A percentile compares a stretch with the other conserved stretches of the same genome.
These are phyloP conservation scores for Zophobas morio DNA, from an alignment of 1,140 invertebrate species.

Conservation along the genomic window DNA sequence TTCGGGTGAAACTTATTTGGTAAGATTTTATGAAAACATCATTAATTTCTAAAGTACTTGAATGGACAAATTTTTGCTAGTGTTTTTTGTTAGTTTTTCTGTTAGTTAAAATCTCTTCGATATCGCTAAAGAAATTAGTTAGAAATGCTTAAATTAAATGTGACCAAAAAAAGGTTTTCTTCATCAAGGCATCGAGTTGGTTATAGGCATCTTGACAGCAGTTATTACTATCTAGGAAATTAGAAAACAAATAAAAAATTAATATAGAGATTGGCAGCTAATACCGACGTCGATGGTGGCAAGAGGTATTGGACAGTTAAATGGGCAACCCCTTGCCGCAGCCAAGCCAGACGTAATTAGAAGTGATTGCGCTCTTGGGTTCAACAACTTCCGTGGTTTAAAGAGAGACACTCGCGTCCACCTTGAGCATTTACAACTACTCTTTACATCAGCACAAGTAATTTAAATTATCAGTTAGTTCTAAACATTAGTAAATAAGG, in stretches of 20 bases:
- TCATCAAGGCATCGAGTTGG: no score
- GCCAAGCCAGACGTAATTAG: conserved; percentile 29
- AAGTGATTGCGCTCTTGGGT: conserved; percentile 37
- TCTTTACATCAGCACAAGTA: conserved; percentile 7
- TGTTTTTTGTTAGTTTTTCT: no score
- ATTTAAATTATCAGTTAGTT: conserved; percentile 27
- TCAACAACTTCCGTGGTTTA: conserved; percentile 31
- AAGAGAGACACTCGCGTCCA: conserved; percentile 14
- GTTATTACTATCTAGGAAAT: no score
- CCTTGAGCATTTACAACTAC: conserved; percentile 18
- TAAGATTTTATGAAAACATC: no score
- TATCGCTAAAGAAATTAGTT: no score
- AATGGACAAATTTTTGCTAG: no score
- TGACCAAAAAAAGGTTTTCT: no score
- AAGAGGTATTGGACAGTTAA: conserved; percentile 36
- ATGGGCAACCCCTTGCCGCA: conserved; percentile 24
- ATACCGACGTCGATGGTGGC: conserved; percentile 11
- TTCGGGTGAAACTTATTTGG: no score
- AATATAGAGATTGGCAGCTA: conserved; percentile 26
- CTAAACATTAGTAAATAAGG: conserved; percentile 7
- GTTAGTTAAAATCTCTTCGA: no score
- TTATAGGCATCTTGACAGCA: no score
- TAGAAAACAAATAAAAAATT: conserved; percentile 7
- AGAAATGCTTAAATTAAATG: no score
- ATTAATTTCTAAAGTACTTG: no score